Evolutionary conservation across 92 coral and sea anemone species (phyloP).

Genomic region (Porites lobata): DNA sequence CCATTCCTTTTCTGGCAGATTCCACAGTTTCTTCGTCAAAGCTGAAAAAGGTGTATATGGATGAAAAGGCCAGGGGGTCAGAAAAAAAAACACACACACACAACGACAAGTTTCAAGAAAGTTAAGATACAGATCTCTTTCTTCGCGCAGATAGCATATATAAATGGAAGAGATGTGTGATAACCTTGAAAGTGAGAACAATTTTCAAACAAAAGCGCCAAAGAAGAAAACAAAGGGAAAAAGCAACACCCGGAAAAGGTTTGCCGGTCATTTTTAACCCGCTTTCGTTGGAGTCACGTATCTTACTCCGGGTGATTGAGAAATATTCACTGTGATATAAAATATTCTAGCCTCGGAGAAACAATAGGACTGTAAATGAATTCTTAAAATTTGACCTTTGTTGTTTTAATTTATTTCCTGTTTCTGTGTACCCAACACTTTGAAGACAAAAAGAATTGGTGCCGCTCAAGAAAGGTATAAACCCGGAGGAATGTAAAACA

Average conservation of each 20-base stretch:
- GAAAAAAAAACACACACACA: not conserved
- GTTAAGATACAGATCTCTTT: not conserved
- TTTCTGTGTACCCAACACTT: too few species aligned
- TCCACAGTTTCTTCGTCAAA: too few species aligned
- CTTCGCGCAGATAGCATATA: not conserved
- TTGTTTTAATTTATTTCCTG: too few species aligned
- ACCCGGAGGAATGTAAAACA: constrained; percentile 9
- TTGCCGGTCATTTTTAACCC: not conserved
- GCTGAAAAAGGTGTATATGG: too few species aligned
- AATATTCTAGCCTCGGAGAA: too few species aligned
- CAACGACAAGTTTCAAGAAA: too few species aligned
- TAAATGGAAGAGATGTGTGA: not conserved
- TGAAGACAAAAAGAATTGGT: too few species aligned
- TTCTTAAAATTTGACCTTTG: too few species aligned
- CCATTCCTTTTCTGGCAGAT: too few species aligned
- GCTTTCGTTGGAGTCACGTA: not conserved
- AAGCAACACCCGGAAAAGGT: not conserved
- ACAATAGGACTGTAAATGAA: not conserved
- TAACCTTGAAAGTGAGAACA: not conserved
- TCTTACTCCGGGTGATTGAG: too few species aligned
- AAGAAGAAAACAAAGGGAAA: not conserved
- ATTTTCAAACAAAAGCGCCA: not conserved
- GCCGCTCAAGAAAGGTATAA: not conserved
- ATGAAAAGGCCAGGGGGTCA: too few species aligned
- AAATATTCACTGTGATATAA: too few species aligned